phyloP scores from a whole-genome alignment of 2,113 vertebrate genomes.

The Festucalex cinctus region DNA sequence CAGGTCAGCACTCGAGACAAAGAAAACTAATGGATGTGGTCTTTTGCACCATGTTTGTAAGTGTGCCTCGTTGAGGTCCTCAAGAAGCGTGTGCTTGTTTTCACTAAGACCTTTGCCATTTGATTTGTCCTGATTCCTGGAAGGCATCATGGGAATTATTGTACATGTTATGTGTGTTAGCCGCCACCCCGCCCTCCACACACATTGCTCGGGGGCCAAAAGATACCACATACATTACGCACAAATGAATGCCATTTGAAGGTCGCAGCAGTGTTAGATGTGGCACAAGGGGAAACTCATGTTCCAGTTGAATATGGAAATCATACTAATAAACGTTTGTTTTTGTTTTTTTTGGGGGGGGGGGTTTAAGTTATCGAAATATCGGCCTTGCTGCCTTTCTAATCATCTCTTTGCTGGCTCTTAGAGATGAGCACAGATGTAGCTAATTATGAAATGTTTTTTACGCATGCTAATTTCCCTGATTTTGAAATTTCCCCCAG shows the following conservation, averaged over 20 bases:
- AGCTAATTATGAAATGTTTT: neutral
- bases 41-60: neutral
- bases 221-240: conserved; percentile 4
- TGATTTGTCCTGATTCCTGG: conserved; percentile 16
- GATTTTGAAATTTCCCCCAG: neutral
- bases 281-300: neutral
- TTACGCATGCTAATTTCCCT: neutral
- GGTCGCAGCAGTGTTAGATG: neutral
- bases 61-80: neutral
- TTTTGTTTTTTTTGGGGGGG: too few relatives aligned
- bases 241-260: conserved; percentile 20
- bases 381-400: neutral
- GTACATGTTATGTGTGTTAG: conserved; percentile 20
- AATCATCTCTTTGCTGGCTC: neutral
- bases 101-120: neutral
- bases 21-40: neutral
- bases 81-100: conserved; percentile 1
- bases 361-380: too few relatives aligned
- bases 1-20: neutral
- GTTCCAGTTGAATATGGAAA: neutral
- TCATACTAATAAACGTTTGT: neutral
- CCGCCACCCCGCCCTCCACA: neutral
- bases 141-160: conserved; percentile 9
- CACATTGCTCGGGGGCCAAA: conserved; percentile 1
- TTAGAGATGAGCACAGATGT: neutral